Percentiles rank a stretch among this genome's conserved stretches.
Conservation (phyloP, 2,113 vertebrate genomes). For the Chlorodrepanis virens region DNA sequence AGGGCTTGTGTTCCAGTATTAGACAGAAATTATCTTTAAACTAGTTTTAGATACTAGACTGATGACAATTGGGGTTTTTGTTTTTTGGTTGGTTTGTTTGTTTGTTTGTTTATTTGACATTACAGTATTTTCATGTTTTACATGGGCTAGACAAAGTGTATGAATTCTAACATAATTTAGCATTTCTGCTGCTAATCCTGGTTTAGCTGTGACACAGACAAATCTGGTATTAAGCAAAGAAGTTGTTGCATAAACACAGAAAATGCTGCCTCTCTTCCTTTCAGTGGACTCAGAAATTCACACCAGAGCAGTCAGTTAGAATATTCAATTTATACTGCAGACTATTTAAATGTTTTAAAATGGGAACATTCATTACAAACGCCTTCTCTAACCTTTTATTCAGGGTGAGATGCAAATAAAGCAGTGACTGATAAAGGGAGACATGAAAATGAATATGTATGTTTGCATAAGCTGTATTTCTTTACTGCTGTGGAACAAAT, state of each 20-base stretch:
- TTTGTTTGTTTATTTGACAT: background rate
- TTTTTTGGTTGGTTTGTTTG: background rate
- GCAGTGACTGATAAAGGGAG: background rate
- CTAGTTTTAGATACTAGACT: background rate
- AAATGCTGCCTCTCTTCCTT: background rate
- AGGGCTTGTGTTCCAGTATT: background rate
- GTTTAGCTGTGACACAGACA: slow-evolving; percentile 21
- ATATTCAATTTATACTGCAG: background rate
- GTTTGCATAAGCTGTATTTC: background rate
- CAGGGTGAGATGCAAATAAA: background rate
- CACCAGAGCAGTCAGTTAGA: background rate
- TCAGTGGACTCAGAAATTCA: slow-evolving; percentile 2
- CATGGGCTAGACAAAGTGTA: background rate
- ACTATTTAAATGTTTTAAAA: slow-evolving; percentile 16
- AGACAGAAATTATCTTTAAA: background rate
- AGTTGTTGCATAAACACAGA: background rate
- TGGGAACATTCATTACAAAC: background rate
- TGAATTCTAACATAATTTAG: background rate
- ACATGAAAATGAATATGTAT: background rate
- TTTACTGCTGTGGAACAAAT: background rate
- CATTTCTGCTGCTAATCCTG: slow-evolving; percentile 16
- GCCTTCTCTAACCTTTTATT: background rate
- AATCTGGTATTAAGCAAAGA: slow-evolving; percentile 19
- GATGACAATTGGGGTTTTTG: background rate
- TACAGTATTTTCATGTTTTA: background rate